Percentiles rank a stretch among this genome's conserved stretches.
These are phyloP conservation scores for Chymomyza costata DNA, from an alignment of 1,140 invertebrate genomes.

Conservation along the genomic window DNA sequence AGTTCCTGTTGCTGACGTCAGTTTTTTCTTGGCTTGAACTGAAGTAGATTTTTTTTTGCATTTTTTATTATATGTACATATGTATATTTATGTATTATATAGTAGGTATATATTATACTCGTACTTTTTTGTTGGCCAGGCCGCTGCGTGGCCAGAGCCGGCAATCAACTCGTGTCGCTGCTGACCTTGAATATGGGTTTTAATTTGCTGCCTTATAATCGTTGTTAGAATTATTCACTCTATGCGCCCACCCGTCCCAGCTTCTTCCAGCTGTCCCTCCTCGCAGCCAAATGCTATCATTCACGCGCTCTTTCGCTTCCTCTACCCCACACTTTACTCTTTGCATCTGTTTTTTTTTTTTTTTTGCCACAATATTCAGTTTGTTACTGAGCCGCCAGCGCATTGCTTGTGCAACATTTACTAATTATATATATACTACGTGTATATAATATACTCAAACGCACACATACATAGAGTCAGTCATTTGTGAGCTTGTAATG, in stretches of 20 bases:
- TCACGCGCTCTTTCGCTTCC: too few species aligned
- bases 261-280: neutral
- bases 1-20: constrained; percentile 53
- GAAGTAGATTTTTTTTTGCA: constrained; percentile 7
- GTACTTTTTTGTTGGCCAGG: constrained; percentile 9
- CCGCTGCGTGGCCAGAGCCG: constrained; percentile 57
- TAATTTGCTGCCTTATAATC: constrained; percentile 52
- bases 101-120: too few species aligned
- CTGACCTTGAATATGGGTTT: constrained; percentile 69
- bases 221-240: constrained; percentile 51
- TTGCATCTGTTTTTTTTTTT: too few species aligned
- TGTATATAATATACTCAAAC: constrained; percentile 1
- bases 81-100: too few species aligned
- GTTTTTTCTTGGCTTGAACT: constrained; percentile 1
- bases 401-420: constrained; percentile 70
- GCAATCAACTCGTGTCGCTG: constrained; percentile 43
- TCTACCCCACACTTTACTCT: too few species aligned
- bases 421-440: constrained; percentile 42
- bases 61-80: too few species aligned
- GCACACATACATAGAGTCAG: constrained; percentile 2
- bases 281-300: too few species aligned
- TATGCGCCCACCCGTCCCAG: too few species aligned
- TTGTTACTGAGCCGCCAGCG: constrained; percentile 39
- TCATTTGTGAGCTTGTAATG: too few species aligned
- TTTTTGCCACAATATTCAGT: too few species aligned